phyloP scores from a whole-genome alignment of 2,888 invertebrate species.

The Colostygia pectinataria region DNA sequence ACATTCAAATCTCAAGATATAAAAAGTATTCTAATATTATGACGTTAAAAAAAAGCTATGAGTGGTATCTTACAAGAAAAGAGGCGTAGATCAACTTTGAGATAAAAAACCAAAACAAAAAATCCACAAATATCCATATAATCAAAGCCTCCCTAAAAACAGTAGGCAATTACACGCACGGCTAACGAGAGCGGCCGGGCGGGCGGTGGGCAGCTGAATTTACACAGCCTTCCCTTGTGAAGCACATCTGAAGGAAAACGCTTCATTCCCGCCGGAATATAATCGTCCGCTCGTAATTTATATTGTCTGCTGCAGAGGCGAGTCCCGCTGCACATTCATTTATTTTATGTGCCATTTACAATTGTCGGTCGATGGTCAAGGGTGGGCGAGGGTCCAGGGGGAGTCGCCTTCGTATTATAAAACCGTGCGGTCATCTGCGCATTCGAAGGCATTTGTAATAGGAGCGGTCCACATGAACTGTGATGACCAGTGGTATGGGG shows the following conservation, averaged over 20 bases:
- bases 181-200: conserved; percentile 55
- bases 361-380: conserved; percentile 85
- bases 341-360: conserved; percentile 85
- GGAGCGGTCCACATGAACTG: conserved; percentile 70
- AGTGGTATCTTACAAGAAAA: too few relatives aligned
- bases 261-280: conserved; percentile 82
- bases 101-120: conserved; percentile 23
- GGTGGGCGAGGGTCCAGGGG: conserved; percentile 63
- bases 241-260: conserved; percentile 78
- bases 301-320: conserved; percentile 84
- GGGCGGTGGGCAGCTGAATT: conserved; percentile 50
- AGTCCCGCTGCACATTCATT: conserved; percentile 84
- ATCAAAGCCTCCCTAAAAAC: conserved; percentile 63
- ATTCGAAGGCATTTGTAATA: conserved; percentile 80
- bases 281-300: conserved; percentile 84
- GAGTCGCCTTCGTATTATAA: conserved; percentile 81
- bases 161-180: conserved; percentile 68
- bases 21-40: too few relatives aligned
- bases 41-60: too few relatives aligned
- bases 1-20: too few relatives aligned
- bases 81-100: too few relatives aligned
- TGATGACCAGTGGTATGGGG: conserved; percentile 64
- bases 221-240: conserved; percentile 56
- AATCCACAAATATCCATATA: conserved; percentile 42
- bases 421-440: conserved; percentile 83